Evolutionary conservation across 1,140 invertebrate genomes (phyloP).

Genomic region (Bradynema listronoti): DNA sequence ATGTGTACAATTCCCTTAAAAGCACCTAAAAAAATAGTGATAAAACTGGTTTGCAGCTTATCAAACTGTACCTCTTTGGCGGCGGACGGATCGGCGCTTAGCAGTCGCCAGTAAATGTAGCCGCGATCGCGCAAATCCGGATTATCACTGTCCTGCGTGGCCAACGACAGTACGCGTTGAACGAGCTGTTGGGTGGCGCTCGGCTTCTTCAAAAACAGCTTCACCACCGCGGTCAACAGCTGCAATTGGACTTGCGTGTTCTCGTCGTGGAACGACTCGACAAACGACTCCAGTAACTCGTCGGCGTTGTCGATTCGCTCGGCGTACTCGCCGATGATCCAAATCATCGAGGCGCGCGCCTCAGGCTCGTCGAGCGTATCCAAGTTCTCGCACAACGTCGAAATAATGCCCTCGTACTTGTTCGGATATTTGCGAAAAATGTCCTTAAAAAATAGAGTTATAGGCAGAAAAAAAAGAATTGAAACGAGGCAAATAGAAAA

Average conservation of each 20-base stretch:
- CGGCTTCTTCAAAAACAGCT: slow-evolving; percentile 92
- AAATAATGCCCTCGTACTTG: slow-evolving; percentile 99
- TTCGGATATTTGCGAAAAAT: slow-evolving; percentile 99
- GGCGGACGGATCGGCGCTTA: slow-evolving; percentile 94
- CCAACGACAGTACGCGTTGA: slow-evolving; percentile 65
- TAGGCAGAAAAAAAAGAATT: too few species aligned
- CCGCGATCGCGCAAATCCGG: slow-evolving; percentile 95
- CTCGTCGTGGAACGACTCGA: slow-evolving; percentile 99
- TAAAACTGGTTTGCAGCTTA: neutral
- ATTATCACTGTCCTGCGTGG: slow-evolving; percentile 83
- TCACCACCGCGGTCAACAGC: slow-evolving; percentile 67
- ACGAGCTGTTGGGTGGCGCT: slow-evolving; percentile 96
- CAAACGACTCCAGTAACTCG: slow-evolving; percentile 90
- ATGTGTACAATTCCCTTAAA: neutral
- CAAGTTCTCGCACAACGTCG: slow-evolving; percentile 94
- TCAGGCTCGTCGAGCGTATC: slow-evolving; percentile 98
- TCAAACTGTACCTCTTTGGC: slow-evolving; percentile 77
- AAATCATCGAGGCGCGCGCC: slow-evolving; percentile 98
- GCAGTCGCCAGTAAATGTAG: slow-evolving; percentile 97
- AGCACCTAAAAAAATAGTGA: neutral
- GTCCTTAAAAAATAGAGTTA: slow-evolving; percentile 62
- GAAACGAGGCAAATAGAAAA: too few species aligned
- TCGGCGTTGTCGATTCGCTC: slow-evolving; percentile 99
- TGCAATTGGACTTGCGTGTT: slow-evolving; percentile 72
- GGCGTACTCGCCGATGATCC: slow-evolving; percentile 98